Evolutionary conservation across 1,140 invertebrate genomes (phyloP), one percentile per base, ranked within the genome.

Genomic region (Drosophila nigrodunni): DNA sequence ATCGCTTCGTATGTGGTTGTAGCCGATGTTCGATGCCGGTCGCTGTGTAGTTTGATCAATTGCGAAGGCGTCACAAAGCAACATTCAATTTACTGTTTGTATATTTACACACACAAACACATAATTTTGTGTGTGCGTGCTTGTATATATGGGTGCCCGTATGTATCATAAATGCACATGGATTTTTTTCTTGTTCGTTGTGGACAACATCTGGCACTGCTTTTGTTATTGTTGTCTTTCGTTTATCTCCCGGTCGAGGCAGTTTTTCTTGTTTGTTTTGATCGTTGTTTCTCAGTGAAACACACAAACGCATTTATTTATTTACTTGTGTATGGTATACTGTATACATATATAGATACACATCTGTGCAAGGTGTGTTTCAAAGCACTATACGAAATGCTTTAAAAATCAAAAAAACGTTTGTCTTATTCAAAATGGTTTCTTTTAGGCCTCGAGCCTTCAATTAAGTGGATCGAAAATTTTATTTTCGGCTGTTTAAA

Each of bases 201-300:
- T 55, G 54, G 73, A 41, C 71, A 69, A 41, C 71, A 69, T 80
- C 77, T 85, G 81, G 68, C 67, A 39, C 30, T 15, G 60, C 41
- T 60, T 55, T 78, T 70, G 47, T 59, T 71, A 41, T 66, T 73
- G 58, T 11, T 74, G 30, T 58, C 13, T 67, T 60, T 52, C 25
- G 62, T 77, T 67, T 86, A 68, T 66, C 68, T 58, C 34, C 55
- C 59, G 49, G 74, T 34, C 35, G 54, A 60, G 60, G 75, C 82
- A 70, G 82, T 82, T 86, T 86, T 86, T 78, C 82, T 82, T 60
- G 72, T 86, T 86, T 82, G 82, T 87, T 82, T 70, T 86, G 82
- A 71, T 86, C 68, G 49, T 37, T 58, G 66, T 60, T 86, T 87
- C 82, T 65, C 13, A 21, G 13, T 18, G 50, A 30, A 35, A 59